Percentiles rank a stretch among this genome's conserved stretches.
Conservation (phyloP, 2,797 vertebrate species). For the Megaceryle alcyon region DNA sequence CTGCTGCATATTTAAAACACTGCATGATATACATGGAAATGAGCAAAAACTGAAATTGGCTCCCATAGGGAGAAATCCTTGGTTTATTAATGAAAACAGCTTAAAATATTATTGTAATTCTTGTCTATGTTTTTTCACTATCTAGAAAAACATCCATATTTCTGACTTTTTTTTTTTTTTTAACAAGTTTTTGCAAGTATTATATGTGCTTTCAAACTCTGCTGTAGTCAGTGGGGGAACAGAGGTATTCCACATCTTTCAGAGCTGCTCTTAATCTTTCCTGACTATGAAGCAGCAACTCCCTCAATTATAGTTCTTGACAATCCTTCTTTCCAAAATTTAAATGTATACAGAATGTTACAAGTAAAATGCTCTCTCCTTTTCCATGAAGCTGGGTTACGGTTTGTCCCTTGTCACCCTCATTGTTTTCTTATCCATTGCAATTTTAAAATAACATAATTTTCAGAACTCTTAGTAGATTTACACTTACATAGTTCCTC, state of each 20-base stretch:
- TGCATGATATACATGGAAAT: constrained; percentile 10
- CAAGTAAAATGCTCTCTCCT: not conserved
- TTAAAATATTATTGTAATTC: constrained; percentile 6
- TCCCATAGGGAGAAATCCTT: not conserved
- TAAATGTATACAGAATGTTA: not conserved
- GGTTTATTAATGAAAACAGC: constrained; percentile 15
- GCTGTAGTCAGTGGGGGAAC: not conserved
- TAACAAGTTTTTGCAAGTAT: not conserved
- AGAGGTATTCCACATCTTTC: not conserved
- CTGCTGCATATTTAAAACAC: constrained; percentile 49
- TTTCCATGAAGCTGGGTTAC: not conserved
- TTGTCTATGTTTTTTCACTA: not conserved
- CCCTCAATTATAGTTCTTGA: not conserved
- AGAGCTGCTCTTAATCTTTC: not conserved
- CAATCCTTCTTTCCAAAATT: not conserved
- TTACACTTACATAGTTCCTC: constrained; percentile 5
- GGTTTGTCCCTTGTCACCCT: not conserved
- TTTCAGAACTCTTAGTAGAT: not conserved
- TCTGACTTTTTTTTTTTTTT: not conserved
- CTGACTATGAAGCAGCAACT: not conserved
- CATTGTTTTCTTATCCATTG: not conserved
- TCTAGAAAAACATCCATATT: not conserved
- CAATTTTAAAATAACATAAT: constrained; percentile 4
- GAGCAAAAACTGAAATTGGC: not conserved
- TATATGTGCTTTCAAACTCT: not conserved